Conservation (phyloP, 2,888 invertebrate species). For the Polydrusus tereticollis region DNA sequence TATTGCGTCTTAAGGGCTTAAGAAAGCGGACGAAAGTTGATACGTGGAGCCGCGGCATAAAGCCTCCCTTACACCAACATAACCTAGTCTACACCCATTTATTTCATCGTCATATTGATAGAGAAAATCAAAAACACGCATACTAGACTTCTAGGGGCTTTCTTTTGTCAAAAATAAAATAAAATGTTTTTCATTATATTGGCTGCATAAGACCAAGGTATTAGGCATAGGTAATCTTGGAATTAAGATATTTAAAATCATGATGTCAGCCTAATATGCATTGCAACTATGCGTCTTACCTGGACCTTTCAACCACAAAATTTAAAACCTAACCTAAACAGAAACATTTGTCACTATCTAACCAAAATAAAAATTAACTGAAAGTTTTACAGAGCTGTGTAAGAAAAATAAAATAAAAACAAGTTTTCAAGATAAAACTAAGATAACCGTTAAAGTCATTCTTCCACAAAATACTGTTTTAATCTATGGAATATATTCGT, state of each 20-base stretch:
- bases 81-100: conserved; percentile 46
- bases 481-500: conserved; percentile 36
- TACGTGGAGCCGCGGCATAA: conserved; percentile 37
- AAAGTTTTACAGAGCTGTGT: conserved; percentile 37
- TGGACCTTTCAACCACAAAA: conserved; percentile 22
- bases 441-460: conserved; percentile 50
- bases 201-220: conserved; percentile 3
- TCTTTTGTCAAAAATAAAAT: conserved; percentile 42
- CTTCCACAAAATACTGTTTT: conserved; percentile 47
- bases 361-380: conserved; percentile 37
- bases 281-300: not conserved
- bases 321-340: conserved; percentile 46
- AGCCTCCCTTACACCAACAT: conserved; percentile 46
- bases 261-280: not conserved
- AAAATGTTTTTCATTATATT: conserved; percentile 30
- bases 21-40: not conserved
- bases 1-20: not conserved
- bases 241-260: not conserved
- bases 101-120: conserved; percentile 17
- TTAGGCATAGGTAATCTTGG: not conserved
- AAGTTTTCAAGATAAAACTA: conserved; percentile 47
- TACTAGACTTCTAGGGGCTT: conserved; percentile 49
- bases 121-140: conserved; percentile 31
- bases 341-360: conserved; percentile 47
- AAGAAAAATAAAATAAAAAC: conserved; percentile 26